Evolutionary conservation across 2,113 vertebrate species (phyloP), one percentile per base, ranked within the genome.

Genomic region (Panurus biarmicus): DNA sequence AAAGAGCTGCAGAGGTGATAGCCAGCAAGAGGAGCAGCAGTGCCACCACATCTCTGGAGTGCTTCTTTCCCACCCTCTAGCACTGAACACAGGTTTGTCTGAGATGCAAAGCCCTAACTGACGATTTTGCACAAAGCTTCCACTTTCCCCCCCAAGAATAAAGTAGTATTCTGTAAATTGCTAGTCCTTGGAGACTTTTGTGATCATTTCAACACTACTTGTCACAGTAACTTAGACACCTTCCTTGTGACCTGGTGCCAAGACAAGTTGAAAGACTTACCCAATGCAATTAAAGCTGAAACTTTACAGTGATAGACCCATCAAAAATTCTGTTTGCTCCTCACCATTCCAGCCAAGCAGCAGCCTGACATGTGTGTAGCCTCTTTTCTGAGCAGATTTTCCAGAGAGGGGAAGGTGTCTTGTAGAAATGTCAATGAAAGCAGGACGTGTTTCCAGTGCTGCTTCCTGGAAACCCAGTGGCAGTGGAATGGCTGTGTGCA

Each of bases 281-380:
- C 72, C 62, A 45, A 11, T 42, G 80, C 84, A 89, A 90, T 86
- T 78, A 92, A 93, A 93, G 26, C 53, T 84, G 74, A 61, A 64
- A 26, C 51, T 62, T 60, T 67, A 38, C 42, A 75, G 50, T 40
- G 79, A 83, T 24, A 60, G 19, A 7, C 23, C 29, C 38, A 60
- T 90, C 89, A 77, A 90, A 90, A 83, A 80, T 77, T 35, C 69
- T 56, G 8, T 60, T 90, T 12, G 0, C 51, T 67, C 33, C 60
- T 96, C 51, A 56, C 33, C 8, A 4, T 58, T 83, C 40, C 72
- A 67, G 81, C 54, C 51, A 70, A 60, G 76, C 69, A 83, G 60
- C n/a, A 70, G 22, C 64, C 64, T 70, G 47, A 61, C 51, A 4
- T 16, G 38, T 25, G 36, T 22, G 38, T 7, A 23, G 42, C 50